Evolutionary conservation across 1,140 invertebrate species (phyloP).

Genomic region (Magallana gigas): DNA sequence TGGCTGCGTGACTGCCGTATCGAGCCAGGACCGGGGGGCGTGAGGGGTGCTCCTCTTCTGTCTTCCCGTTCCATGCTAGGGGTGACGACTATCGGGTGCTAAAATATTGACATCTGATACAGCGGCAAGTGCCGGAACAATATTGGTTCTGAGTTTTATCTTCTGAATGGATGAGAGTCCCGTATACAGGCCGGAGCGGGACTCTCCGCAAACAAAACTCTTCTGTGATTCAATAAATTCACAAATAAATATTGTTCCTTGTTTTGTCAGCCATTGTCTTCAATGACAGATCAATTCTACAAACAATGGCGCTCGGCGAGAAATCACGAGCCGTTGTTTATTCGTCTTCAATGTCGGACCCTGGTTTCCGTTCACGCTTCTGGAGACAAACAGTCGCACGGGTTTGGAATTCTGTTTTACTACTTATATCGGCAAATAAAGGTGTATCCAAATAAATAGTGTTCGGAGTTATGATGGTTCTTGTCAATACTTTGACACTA

Average conservation of each 20-base stretch:
- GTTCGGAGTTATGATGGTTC: background rate
- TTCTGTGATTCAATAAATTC: slow-evolving; percentile 36
- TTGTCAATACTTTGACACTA: background rate
- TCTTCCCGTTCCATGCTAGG: background rate
- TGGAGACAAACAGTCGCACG: background rate
- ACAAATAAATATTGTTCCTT: slow-evolving; percentile 17
- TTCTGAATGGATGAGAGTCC: slow-evolving; percentile 6
- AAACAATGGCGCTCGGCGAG: background rate
- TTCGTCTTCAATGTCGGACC: background rate
- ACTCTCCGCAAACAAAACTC: slow-evolving; percentile 22
- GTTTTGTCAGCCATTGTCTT: slow-evolving; percentile 31
- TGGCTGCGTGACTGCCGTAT: background rate
- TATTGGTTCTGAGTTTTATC: slow-evolving; percentile 16
- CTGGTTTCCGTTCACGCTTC: background rate
- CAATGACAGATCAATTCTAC: background rate
- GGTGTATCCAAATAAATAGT: slow-evolving; percentile 20
- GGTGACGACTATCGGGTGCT: slow-evolving; percentile 18
- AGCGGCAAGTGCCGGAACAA: background rate
- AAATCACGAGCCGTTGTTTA: slow-evolving; percentile 3
- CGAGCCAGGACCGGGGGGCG: background rate
- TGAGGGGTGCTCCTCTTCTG: background rate
- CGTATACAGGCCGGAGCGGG: background rate
- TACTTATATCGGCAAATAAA: slow-evolving; percentile 23
- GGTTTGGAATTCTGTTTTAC: slow-evolving; percentile 24
- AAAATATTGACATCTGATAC: slow-evolving; percentile 36